Conservation (phyloP, 2,113 vertebrate genomes). For the Sapajus apella region DNA sequence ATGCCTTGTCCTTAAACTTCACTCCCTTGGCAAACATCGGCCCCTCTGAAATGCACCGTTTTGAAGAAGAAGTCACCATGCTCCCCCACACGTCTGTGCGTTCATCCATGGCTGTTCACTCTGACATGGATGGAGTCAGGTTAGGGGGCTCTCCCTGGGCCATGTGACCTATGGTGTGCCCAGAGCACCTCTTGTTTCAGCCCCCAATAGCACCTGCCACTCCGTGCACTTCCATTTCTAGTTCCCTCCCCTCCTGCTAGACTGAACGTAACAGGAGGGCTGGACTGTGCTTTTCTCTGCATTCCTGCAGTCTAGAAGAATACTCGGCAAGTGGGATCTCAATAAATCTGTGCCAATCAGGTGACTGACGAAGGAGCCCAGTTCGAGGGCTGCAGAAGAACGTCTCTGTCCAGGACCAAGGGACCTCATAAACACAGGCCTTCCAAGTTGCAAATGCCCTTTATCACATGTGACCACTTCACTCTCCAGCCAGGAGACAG, state of each 20-base stretch:
- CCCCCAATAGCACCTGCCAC: background rate
- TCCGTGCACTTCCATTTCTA: background rate
- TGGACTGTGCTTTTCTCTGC: background rate
- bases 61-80: background rate
- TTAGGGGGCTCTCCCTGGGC: accelerated
- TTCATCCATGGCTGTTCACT: accelerated
- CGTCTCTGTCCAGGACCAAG: accelerated
- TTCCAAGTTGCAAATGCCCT: background rate
- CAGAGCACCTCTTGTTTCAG: background rate
- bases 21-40: accelerated
- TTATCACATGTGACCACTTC: background rate
- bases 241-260: background rate
- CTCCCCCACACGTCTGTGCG: background rate
- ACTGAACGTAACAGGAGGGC: background rate
- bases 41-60: background rate
- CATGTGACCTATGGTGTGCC: background rate
- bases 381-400: background rate
- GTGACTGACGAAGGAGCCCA: background rate
- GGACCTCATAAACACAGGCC: background rate
- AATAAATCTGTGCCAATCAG: background rate
- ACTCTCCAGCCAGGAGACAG: background rate
- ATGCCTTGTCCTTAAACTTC: accelerated
- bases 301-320: background rate
- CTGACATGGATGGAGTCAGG: background rate
- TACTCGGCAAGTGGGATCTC: background rate